phyloP scores from a whole-genome alignment of 1,140 invertebrate genomes.

The Steinernema feltiae region DNA sequence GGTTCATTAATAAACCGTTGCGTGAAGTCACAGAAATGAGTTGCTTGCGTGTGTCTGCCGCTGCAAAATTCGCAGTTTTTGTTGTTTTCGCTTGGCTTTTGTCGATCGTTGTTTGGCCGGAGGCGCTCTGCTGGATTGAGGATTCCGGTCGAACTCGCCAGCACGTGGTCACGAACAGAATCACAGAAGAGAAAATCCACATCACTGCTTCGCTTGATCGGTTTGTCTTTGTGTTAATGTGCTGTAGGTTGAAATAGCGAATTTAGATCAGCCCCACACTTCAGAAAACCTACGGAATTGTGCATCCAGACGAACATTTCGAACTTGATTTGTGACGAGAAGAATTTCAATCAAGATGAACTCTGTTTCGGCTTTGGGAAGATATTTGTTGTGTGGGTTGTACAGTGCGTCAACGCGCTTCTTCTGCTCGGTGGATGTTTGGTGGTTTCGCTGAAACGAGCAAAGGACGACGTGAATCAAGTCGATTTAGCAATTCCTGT shows the following conservation, averaged over 20 bases:
- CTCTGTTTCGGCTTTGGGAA: neutral
- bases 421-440: neutral
- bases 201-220: neutral
- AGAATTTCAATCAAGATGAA: neutral
- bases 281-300: neutral
- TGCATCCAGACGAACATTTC: neutral
- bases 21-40: neutral
- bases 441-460: neutral
- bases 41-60: neutral
- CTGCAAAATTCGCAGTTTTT: neutral
- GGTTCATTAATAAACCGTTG: neutral
- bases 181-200: neutral
- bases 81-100: neutral
- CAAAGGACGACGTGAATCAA: neutral
- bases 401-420: neutral
- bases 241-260: neutral
- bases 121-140: neutral
- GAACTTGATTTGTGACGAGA: neutral
- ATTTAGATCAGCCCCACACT: neutral
- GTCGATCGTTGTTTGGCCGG: neutral
- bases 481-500: neutral
- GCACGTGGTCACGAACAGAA: neutral
- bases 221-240: neutral
- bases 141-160: neutral
- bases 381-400: neutral